These are phyloP conservation scores for Argentina silus DNA, from an alignment of 2,797 vertebrate species.

Conservation along the genomic window DNA sequence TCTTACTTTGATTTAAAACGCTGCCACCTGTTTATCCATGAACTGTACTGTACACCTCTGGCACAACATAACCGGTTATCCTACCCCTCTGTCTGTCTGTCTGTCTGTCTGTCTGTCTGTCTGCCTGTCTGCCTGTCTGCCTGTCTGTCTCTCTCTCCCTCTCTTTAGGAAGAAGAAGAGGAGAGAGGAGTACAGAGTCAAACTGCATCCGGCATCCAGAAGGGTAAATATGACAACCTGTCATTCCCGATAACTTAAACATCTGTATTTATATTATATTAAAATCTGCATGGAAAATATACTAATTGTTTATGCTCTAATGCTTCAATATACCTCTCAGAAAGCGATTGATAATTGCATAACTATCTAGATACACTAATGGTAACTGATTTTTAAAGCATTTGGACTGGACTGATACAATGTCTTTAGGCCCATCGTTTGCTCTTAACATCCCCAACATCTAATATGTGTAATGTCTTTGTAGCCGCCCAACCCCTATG, in stretches of 20 bases:
- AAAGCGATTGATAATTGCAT: neutral
- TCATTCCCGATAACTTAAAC: neutral
- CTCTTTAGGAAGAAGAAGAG: slow-evolving; percentile 68
- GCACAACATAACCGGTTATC: neutral
- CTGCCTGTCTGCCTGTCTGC: neutral
- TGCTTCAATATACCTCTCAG: slow-evolving; percentile 7
- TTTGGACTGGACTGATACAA: neutral
- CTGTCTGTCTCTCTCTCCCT: neutral
- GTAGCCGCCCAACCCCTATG: slow-evolving; percentile 65
- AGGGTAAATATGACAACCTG: slow-evolving; percentile 65
- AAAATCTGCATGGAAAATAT: no score
- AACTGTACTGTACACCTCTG: neutral
- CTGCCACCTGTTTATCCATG: neutral
- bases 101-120: neutral
- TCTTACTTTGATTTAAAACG: slow-evolving; percentile 8
- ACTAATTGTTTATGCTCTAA: neutral
- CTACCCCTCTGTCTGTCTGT: neutral
- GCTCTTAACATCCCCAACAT: slow-evolving; percentile 10
- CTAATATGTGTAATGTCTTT: slow-evolving; percentile 14
- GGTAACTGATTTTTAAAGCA: neutral
- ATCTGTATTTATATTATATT: no score
- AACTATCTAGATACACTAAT: neutral
- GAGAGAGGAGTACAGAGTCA: slow-evolving; percentile 71
- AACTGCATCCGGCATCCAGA: slow-evolving; percentile 71
- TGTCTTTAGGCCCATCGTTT: neutral